Percentiles rank a stretch among this genome's conserved stretches.
Conservation (phyloP, 2,113 vertebrate genomes). For the Prochilodus magdalenae region DNA sequence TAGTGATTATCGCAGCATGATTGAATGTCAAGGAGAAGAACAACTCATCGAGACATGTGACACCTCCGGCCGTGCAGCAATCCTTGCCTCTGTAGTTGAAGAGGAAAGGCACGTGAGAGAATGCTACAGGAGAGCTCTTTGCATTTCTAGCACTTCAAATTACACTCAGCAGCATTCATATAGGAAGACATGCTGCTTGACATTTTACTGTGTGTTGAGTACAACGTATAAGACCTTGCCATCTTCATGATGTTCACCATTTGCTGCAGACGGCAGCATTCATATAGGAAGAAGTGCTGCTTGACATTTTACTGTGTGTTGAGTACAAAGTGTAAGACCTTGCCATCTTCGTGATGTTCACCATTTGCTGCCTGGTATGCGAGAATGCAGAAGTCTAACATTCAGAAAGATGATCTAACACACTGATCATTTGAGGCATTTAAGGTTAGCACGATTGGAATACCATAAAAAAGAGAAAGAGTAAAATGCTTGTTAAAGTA, state of each 20-base stretch:
- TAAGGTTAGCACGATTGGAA: neutral
- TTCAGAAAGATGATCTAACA: neutral
- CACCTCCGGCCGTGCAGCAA: constrained; percentile 40
- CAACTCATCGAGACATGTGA: constrained; percentile 40
- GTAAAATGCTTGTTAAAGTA: neutral
- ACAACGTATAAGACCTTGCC: constrained; percentile 5
- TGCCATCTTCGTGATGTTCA: neutral
- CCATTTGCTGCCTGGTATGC: neutral
- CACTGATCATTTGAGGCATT: neutral
- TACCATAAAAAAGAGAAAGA: neutral
- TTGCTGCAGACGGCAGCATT: neutral
- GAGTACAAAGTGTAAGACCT: constrained; percentile 12
- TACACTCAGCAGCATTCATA: neutral
- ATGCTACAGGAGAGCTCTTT: constrained; percentile 48
- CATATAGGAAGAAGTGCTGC: constrained; percentile 18
- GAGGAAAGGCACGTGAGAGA: constrained; percentile 47
- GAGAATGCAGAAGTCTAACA: too few species aligned
- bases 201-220: constrained; percentile 34
- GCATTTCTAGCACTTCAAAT: constrained; percentile 25
- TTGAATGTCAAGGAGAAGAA: constrained; percentile 60
- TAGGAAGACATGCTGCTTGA: constrained; percentile 35
- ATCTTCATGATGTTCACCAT: neutral
- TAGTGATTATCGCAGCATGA: constrained; percentile 59
- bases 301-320: constrained; percentile 42
- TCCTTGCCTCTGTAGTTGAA: constrained; percentile 33